Evolutionary conservation across 1,140 invertebrate genomes (phyloP).

Genomic region (Agrypnia vestita): DNA sequence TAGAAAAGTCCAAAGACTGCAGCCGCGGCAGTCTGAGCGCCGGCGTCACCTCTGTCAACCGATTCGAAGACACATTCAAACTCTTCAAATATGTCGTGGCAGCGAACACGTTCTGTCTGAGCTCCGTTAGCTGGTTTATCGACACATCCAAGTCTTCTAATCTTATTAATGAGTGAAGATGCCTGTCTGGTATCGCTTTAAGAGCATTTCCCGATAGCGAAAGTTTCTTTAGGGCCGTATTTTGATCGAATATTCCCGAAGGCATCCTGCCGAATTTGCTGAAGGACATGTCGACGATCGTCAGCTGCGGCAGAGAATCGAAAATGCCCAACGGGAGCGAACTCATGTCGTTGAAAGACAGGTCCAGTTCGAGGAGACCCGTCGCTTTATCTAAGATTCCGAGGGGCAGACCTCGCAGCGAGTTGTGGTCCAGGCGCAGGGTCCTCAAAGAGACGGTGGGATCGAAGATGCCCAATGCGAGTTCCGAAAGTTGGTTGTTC

Average conservation of each 20-base stretch:
- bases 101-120: conserved; percentile 38
- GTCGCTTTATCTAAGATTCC: conserved; percentile 52
- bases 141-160: conserved; percentile 50
- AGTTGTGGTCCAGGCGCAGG: conserved; percentile 42
- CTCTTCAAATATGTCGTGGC: conserved; percentile 27
- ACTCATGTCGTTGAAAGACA: conserved; percentile 51
- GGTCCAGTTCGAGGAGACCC: conserved; percentile 37
- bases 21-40: conserved; percentile 14
- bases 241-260: conserved; percentile 56
- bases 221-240: conserved; percentile 12
- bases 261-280: conserved; percentile 50
- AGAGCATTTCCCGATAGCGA: conserved; percentile 47
- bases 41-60: conserved; percentile 18
- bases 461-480: conserved; percentile 48
- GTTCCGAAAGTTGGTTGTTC: conserved; percentile 41
- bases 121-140: conserved; percentile 33
- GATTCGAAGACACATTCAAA: conserved; percentile 53
- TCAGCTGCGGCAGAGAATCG: conserved; percentile 38
- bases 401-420: conserved; percentile 32
- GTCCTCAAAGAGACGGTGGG: neutral
- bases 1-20: conserved; percentile 40
- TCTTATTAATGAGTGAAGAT: conserved; percentile 43
- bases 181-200: conserved; percentile 43
- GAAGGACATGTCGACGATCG: conserved; percentile 37
- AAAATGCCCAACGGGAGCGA: conserved; percentile 51